phyloP scores from a whole-genome alignment of 2,113 vertebrate species.

The Anas platyrhynchos region DNA sequence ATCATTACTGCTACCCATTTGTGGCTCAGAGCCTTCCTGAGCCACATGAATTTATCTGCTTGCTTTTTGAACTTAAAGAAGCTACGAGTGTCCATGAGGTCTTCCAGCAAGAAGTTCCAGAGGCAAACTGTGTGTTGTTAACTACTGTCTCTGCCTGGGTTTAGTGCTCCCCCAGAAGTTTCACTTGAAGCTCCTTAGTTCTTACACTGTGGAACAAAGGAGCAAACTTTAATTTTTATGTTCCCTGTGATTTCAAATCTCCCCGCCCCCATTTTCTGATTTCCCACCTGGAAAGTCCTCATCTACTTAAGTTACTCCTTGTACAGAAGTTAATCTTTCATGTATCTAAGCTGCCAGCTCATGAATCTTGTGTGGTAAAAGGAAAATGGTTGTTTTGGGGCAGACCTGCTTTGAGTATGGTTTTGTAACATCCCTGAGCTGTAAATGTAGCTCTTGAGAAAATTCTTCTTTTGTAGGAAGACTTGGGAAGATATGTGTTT shows the following conservation, averaged over 20 bases:
- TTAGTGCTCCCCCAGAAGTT: background rate
- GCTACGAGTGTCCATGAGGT: background rate
- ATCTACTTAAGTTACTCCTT: background rate
- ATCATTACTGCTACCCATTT: fast-evolving
- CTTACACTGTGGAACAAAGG: background rate
- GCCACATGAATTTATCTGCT: fast-evolving
- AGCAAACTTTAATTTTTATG: background rate
- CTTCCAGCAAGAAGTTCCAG: background rate
- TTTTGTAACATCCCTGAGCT: background rate
- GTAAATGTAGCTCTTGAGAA: background rate
- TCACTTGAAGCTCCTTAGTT: background rate
- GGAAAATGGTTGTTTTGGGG: background rate
- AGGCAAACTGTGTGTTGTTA: background rate
- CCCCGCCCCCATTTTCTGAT: background rate
- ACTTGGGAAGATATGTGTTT: background rate
- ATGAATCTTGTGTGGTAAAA: background rate
- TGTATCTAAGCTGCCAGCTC: background rate
- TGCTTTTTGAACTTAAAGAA: background rate
- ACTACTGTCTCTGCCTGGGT: background rate
- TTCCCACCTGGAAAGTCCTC: background rate
- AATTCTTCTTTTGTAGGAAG: background rate
- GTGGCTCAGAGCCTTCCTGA: background rate
- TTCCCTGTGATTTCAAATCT: background rate
- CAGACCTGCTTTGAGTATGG: background rate
- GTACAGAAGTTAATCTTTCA: background rate